Base-by-base conservation (phyloP, 2,888 invertebrate species). In the Rhingia rostrata region DNA sequence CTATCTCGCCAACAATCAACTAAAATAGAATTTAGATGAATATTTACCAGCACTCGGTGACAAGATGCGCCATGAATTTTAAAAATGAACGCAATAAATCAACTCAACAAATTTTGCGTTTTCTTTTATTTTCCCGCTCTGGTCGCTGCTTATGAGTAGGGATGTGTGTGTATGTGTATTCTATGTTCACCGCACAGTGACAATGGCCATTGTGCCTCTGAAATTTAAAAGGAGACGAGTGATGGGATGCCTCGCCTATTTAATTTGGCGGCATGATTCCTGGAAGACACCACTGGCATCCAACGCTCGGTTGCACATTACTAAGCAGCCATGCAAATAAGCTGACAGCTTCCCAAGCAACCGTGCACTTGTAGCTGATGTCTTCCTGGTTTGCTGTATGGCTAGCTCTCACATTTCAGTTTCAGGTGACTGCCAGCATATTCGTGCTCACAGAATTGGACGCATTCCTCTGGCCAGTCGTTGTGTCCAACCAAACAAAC, bases 371-470 rank as follows among this genome's bases (percentile, higher is more conserved):
- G 61, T 56, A 22, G 77, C 64, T 78, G 78, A 83, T 78, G 78
- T 78, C 78, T 83, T 83, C 82, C 82, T 78, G 78, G 82, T 83
- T n/a, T n/a, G n/a, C n/a, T n/a, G n/a, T n/a, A n/a, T n/a, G n/a
- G n/a, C n/a, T 78, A 66, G 72, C 56, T 14, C 53, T 72, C 37
- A 56, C 72, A 72, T 61, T 58, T 78, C 72, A 67, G 72, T 77
- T 78, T 70, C 82, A 72, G 80, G 75, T 81, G 80, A 81, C 80
- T 75, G 80, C 49, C n/a, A n/a, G n/a, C n/a, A n/a, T n/a, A n/a
- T n/a, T n/a, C n/a, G n/a, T n/a, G n/a, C n/a, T n/a, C n/a, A n/a
- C n/a, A n/a, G n/a, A n/a, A n/a, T n/a, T n/a, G n/a, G n/a, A n/a
- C n/a, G n/a, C n/a, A n/a, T n/a, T n/a, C n/a, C n/a, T n/a, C n/a